Evolutionary conservation across 2,888 invertebrate species (phyloP), one percentile per base, ranked within the genome.

Genomic region (Acronicta alni): DNA sequence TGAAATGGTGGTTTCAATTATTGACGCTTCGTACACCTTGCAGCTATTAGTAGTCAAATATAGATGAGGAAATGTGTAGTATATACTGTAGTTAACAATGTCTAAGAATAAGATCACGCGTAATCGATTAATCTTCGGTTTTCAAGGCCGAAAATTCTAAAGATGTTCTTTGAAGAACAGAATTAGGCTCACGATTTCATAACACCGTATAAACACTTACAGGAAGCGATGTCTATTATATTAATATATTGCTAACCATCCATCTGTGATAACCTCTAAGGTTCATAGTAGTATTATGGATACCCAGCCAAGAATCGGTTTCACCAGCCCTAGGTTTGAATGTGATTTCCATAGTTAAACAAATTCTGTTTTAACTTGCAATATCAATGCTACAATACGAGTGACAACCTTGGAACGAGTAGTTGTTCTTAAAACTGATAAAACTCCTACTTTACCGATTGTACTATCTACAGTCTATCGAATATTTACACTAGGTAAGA

Each of bases 1-100:
- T 81, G 79, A 81, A 81, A 77, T 76, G 72, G 80, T 79, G 74
- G 80, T 85, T 86, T 80, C 85, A 84, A 86, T 88, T 86, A 89
- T 85, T 81, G 75, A 85, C 81, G 82, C 80, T 78, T 64, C 69
- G 64, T 73, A 70, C 62, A 30, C 17, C 14, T 14, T 35, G 43
- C 41, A 35, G 10, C 72, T 74, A 73, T 78, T 75, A 67, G 78
- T 53, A 67, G 71, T 67, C 67, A 67, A 78, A 81, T 81, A 74
- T 72, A 79, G 71, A 79, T 49, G 67, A 75, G 76, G 77, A 76
- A 72, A 65, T 63, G 38, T 44, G 8, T 57, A 39, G 15, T 38
- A 51, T 18, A 46, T 49, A 51, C 54, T 60, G 52, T 35, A 35
- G 62, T 62, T 68, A 73, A 72, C 56, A 60, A 52, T 56, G 52